Base-by-base conservation (phyloP, 2,797 vertebrate genomes). In the Chromobotia macracanthus region DNA sequence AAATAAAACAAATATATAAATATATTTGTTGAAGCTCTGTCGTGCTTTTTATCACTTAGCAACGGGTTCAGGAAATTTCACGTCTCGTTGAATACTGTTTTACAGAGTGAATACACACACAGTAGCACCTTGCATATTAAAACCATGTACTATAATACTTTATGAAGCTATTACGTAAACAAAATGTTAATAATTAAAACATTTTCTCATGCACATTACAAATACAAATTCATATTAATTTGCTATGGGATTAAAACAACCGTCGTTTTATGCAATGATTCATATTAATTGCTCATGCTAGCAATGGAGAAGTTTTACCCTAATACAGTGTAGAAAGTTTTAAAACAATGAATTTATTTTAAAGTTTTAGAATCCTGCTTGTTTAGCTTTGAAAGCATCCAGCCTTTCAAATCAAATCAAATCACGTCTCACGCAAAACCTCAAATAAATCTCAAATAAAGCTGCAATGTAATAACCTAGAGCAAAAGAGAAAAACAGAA, bases 1-100 rank as follows among this genome's bases (percentile, higher is more conserved):
- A 93, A 95, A 95, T 94, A 94, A 94, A 95, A 96, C 95, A 93
- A 96, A 96, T 93, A 93, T 93, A 93, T 92, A 94, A 94, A 91
- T 94, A 93, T 85, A 89, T 72, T 56, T 56, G 82, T 80, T 79
- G 63, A 79, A 84, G 80, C 67, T 16, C 68, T 80, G 77, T 80
- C 71, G 35, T 58, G 15, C 64, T 71, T 75, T 82, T 79, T 44
- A 86, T 86, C 66, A 78, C 80, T 84, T 78, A 82, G 72, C 80
- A 86, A 82, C 82, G 78, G 77, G 75, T 68, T 23, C 13, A 61
- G 18, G 15, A 64, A 31, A 23, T 46, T 72, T 61, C 63, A 66
- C 46, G 19, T 65, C 15, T 48, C 46, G 0, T 16, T 61, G 23
- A 64, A 73, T 68, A 21, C 25, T 73, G 25, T 55, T 75, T 70